Base-by-base conservation (phyloP, 2,797 vertebrate genomes). In the Rhinella marina region DNA sequence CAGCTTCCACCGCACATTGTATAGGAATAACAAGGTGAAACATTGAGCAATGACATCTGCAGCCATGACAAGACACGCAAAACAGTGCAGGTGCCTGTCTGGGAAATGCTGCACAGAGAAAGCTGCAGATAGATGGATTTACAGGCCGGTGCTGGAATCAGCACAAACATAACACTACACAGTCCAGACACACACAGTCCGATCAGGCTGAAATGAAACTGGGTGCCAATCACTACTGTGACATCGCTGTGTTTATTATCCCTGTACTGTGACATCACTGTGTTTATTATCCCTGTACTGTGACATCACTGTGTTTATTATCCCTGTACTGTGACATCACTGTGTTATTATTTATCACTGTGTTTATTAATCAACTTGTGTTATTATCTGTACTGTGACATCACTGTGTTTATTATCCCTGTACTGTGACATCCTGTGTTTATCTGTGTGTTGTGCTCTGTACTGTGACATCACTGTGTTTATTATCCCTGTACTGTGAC, bases 11-110 rank as follows among this genome's bases (percentile, higher is more conserved):
- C 77, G 10, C 17, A 79, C 25, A 64, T n/a, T 32, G 32, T 64
- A 48, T 64, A 48, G 21, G 79, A 81, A 64, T 50, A 81, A 81
- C 59, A 81, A 64, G 59, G 61, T 13, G 57, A 81, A 11, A 61
- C 32, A 16, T 14, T 62, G 57, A 62, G 79, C 29, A 48, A 61
- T 41, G 29, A n/a, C 72, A n/a, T 62, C 78, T 48, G 12, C 79
- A n/a, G 79, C 72, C 72, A 48, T 21, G 72, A 81, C 32, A n/a
- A n/a, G 79, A 81, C 79, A 81, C 64, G 79, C 61, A 75, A 52
- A 75, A 23, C 41, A n/a, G 48, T 1, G 41, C 48, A 48, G 21
- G 68, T 12, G 72, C 70, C 70, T 48, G 72, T 14, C 21, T n/a
- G 41, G 72, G 41, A 73, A 73, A 19, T 23, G 32, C 13, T 73